These are phyloP conservation scores for Pocillopora grandis DNA, from an alignment of 92 coral and sea anemone species.

Conservation along the genomic window DNA sequence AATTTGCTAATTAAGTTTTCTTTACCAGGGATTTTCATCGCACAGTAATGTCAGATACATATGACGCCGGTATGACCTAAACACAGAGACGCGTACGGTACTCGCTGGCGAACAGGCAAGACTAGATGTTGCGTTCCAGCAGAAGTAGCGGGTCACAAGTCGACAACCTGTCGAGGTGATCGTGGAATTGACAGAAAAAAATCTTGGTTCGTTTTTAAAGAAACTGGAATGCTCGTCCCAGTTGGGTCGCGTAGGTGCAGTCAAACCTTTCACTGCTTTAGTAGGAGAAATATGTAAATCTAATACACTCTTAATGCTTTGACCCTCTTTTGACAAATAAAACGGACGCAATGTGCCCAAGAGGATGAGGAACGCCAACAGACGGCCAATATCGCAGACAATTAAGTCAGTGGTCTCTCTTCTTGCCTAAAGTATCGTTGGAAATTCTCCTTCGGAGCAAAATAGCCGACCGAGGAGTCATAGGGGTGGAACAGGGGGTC, in stretches of 20 bases:
- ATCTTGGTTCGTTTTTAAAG: slow-evolving; percentile 31
- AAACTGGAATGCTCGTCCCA: slow-evolving; percentile 42
- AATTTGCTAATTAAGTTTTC: not conserved
- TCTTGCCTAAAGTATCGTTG: too few species aligned
- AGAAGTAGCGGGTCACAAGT: slow-evolving; percentile 50
- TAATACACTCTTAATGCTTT: too few species aligned
- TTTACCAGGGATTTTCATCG: slow-evolving; percentile 36
- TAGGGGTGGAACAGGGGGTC: too few species aligned
- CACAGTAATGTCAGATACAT: slow-evolving; percentile 36
- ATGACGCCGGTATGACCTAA: slow-evolving; percentile 40
- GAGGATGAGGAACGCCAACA: too few species aligned
- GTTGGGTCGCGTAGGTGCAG: slow-evolving; percentile 44
- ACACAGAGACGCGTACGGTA: slow-evolving; percentile 41
- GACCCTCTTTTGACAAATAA: too few species aligned
- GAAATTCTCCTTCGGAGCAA: too few species aligned
- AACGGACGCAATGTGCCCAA: too few species aligned
- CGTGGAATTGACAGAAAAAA: slow-evolving; percentile 43
- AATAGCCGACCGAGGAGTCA: too few species aligned
- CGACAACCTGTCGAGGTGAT: slow-evolving; percentile 30
- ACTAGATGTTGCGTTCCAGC: slow-evolving; percentile 51
- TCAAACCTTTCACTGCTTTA: not conserved
- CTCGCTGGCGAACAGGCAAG: slow-evolving; percentile 56
- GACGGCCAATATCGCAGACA: too few species aligned
- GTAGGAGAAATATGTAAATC: too few species aligned
- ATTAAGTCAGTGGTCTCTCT: too few species aligned